Conservation (phyloP, 1,140 invertebrate genomes). For the Neotoxoptera formosana region DNA sequence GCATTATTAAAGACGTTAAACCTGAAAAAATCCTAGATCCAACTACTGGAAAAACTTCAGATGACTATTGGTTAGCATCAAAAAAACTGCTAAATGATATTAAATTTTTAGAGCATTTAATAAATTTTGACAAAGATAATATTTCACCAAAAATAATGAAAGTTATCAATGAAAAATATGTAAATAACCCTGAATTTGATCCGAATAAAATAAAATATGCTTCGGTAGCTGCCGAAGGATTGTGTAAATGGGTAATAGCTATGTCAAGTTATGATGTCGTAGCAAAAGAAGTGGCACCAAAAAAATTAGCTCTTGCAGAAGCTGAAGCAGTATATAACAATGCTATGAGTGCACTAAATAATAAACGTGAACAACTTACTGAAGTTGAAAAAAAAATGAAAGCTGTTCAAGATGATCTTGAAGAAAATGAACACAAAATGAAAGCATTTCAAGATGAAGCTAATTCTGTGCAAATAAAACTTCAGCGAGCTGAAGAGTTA, state of each 20-base stretch:
- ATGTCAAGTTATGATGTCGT: slow-evolving; percentile 94
- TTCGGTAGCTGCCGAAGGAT: slow-evolving; percentile 78
- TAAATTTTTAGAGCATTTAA: slow-evolving; percentile 84
- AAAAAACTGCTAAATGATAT: slow-evolving; percentile 90
- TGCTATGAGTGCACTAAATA: slow-evolving; percentile 74
- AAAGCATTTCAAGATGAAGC: slow-evolving; percentile 72
- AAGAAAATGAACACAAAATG: slow-evolving; percentile 60
- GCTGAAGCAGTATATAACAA: slow-evolving; percentile 76
- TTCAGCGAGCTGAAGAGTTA: slow-evolving; percentile 91
- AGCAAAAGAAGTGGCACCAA: slow-evolving; percentile 86
- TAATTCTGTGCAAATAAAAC: slow-evolving; percentile 85
- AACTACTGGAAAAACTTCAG: slow-evolving; percentile 76
- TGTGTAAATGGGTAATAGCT: slow-evolving; percentile 91
- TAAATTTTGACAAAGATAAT: slow-evolving; percentile 92
- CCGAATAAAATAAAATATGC: slow-evolving; percentile 86
- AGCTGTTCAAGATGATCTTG: slow-evolving; percentile 67
- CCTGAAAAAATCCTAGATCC: slow-evolving; percentile 83
- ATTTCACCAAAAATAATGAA: slow-evolving; percentile 83
- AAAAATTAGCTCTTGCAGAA: slow-evolving; percentile 78
- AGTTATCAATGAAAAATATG: slow-evolving; percentile 80
- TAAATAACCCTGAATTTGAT: slow-evolving; percentile 85
- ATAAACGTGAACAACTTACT: slow-evolving; percentile 79
- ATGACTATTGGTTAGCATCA: slow-evolving; percentile 94
- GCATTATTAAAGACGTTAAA: slow-evolving; percentile 89
- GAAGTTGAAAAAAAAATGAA: slow-evolving; percentile 76